A percentile compares a stretch with the other conserved stretches of the same genome.
These are phyloP conservation scores for Archocentrus centrarchus DNA, from an alignment of 2,113 vertebrate genomes.

Conservation along the genomic window DNA sequence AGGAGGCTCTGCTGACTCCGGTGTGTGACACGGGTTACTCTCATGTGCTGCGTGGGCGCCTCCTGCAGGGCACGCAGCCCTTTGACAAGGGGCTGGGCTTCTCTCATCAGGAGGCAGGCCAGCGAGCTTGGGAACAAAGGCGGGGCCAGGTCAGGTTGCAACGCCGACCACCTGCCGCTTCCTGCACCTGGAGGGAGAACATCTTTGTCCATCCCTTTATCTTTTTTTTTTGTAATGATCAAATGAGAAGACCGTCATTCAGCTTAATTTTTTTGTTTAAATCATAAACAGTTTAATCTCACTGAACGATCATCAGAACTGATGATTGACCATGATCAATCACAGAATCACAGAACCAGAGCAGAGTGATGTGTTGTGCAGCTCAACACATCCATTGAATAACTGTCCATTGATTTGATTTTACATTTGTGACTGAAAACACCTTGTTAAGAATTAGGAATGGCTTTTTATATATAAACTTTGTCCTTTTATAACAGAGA, in stretches of 20 bases:
- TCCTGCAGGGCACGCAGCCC: slow-evolving; percentile 74
- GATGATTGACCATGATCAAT: slow-evolving; percentile 37
- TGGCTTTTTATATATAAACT: neutral
- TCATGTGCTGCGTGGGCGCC: slow-evolving; percentile 73
- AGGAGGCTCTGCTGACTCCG: slow-evolving; percentile 81
- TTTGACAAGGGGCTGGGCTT: slow-evolving; percentile 79
- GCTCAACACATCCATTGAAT: slow-evolving; percentile 56
- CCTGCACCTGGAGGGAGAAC: slow-evolving; percentile 55
- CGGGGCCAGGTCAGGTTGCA: slow-evolving; percentile 76
- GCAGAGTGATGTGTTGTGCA: slow-evolving; percentile 54
- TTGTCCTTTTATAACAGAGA: slow-evolving; percentile 77
- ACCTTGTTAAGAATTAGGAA: neutral
- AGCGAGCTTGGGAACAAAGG: slow-evolving; percentile 70
- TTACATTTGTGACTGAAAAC: slow-evolving; percentile 26
- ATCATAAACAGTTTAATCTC: slow-evolving; percentile 38
- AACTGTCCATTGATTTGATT: slow-evolving; percentile 21
- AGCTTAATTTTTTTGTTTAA: slow-evolving; percentile 19
- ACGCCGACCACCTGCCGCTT: slow-evolving; percentile 53
- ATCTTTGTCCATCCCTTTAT: slow-evolving; percentile 57
- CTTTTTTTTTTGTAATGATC: slow-evolving; percentile 25
- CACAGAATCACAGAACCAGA: slow-evolving; percentile 34
- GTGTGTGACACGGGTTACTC: slow-evolving; percentile 82
- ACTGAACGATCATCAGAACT: slow-evolving; percentile 53
- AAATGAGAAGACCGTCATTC: slow-evolving; percentile 12
- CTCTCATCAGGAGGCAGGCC: slow-evolving; percentile 73